These are phyloP conservation scores for Xenus cinereus DNA, from an alignment of 2,113 vertebrate genomes.

Conservation along the genomic window DNA sequence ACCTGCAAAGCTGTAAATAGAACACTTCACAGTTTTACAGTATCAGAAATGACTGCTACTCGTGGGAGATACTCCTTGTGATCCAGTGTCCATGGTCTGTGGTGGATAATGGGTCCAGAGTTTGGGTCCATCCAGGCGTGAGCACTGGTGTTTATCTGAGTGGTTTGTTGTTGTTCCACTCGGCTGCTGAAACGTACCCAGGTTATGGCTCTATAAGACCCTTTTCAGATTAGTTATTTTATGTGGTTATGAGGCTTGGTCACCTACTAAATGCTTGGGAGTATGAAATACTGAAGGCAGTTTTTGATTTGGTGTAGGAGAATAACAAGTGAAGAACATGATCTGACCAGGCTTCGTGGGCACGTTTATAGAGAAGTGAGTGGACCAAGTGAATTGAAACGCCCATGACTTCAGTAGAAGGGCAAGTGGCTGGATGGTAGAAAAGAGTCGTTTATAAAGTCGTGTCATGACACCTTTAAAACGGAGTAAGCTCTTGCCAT, in stretches of 20 bases:
- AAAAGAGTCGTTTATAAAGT: background rate
- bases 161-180: background rate
- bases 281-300: background rate
- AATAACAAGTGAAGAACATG: background rate
- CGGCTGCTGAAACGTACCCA: background rate
- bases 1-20: background rate
- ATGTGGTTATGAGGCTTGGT: background rate
- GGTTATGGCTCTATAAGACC: background rate
- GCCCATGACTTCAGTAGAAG: background rate
- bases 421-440: background rate
- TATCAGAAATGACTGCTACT: background rate
- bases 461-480: background rate
- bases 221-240: background rate
- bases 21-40: background rate
- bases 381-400: background rate
- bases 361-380: background rate
- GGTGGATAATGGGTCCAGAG: background rate
- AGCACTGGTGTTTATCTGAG: background rate
- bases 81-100: background rate
- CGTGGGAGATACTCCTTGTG: background rate
- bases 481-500: background rate
- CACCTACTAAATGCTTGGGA: background rate
- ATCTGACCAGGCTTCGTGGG: background rate
- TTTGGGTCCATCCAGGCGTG: background rate
- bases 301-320: background rate